Evolutionary conservation across 2,113 vertebrate genomes (phyloP).

Genomic region (Protomyctophum bolini): DNA sequence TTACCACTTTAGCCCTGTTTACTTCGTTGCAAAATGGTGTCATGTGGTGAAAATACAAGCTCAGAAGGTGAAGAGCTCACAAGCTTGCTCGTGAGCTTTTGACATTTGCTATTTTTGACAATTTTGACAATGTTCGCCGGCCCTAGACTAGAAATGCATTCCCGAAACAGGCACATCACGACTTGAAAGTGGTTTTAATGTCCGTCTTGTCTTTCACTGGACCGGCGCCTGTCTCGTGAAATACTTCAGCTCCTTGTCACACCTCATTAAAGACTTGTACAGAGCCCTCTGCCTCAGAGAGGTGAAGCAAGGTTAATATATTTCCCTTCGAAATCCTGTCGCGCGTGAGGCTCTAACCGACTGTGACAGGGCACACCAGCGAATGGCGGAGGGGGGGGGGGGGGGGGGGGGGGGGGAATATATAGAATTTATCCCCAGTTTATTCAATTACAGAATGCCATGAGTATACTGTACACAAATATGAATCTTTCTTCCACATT

Average conservation of each 20-base stretch:
- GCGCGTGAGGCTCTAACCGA: slow-evolving; percentile 37
- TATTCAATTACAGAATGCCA: slow-evolving; percentile 57
- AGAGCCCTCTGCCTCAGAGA: slow-evolving; percentile 12
- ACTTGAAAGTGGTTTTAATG: not conserved
- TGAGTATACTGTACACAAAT: slow-evolving; percentile 25
- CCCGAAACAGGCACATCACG: not conserved
- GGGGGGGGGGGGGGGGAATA: not conserved
- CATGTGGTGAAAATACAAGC: not conserved
- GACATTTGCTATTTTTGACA: too few relatives aligned
- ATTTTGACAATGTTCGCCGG: too few relatives aligned
- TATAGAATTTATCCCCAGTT: slow-evolving; percentile 38
- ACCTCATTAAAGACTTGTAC: slow-evolving; percentile 27
- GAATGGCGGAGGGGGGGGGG: slow-evolving; percentile 10
- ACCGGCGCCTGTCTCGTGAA: slow-evolving; percentile 19
- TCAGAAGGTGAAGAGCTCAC: not conserved
- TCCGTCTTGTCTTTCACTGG: slow-evolving; percentile 13
- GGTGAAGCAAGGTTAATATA: slow-evolving; percentile 36
- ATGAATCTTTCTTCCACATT: slow-evolving; percentile 33
- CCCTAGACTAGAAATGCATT: too few relatives aligned
- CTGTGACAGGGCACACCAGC: slow-evolving; percentile 31
- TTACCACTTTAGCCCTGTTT: too few relatives aligned
- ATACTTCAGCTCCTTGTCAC: slow-evolving; percentile 25
- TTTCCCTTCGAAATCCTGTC: slow-evolving; percentile 35
- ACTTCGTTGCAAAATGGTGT: too few relatives aligned
- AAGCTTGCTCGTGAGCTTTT: not conserved